phyloP scores from a whole-genome alignment of 2,113 vertebrate species.

The Chamaetylas fuelleborni region DNA sequence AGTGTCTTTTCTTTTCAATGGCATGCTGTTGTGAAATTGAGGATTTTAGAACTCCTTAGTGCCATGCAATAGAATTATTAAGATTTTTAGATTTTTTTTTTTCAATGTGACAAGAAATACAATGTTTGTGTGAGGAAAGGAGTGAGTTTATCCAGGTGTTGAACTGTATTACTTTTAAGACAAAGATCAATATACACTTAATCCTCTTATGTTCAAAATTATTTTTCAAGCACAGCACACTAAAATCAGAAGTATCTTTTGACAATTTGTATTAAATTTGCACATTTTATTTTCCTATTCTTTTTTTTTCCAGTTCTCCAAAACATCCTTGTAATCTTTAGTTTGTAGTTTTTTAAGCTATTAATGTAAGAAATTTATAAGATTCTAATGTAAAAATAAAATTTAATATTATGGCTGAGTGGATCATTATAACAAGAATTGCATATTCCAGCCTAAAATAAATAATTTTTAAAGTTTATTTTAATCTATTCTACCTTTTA shows the following conservation, averaged over 20 bases:
- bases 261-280: background rate
- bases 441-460: background rate
- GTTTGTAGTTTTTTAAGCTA: background rate
- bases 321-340: background rate
- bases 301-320: background rate
- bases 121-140: background rate
- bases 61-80: background rate
- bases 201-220: background rate
- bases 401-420: rapidly evolving
- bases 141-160: background rate
- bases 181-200: background rate
- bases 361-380: background rate
- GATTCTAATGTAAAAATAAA: background rate
- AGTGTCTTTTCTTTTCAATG: background rate
- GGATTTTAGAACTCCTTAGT: background rate
- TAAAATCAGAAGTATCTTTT: background rate
- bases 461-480: background rate
- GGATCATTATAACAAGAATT: background rate
- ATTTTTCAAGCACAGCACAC: background rate
- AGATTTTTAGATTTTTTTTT: background rate
- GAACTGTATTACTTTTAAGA: background rate
- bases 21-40: background rate
- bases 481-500: background rate
- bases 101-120: background rate
- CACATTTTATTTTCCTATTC: background rate